These are phyloP conservation scores for Campylomormyrus numenius DNA, from an alignment of 2,113 vertebrate genomes.

Conservation along the genomic window DNA sequence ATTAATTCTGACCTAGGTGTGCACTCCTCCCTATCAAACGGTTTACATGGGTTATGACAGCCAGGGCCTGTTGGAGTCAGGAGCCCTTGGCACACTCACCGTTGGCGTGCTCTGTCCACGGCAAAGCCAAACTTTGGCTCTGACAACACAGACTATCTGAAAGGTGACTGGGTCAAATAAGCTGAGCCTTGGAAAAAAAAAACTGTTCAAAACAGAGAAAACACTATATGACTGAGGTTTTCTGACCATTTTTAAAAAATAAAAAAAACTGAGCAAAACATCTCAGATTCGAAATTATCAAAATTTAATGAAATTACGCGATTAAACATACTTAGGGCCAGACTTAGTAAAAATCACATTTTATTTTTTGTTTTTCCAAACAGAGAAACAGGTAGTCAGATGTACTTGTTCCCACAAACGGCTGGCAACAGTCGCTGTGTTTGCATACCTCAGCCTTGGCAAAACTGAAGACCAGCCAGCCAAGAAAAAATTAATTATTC, in stretches of 20 bases:
- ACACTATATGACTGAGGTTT: not conserved
- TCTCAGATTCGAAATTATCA: not conserved
- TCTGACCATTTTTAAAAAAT: not conserved
- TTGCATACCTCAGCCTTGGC: not conserved
- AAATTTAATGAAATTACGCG: not conserved
- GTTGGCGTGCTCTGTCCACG: not conserved
- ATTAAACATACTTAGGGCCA: not conserved
- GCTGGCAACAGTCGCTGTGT: not conserved
- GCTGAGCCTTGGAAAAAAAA: not conserved
- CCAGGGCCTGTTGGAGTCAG: not conserved
- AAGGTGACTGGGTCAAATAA: not conserved
- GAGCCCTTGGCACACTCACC: not conserved
- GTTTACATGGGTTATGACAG: not conserved
- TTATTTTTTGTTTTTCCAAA: not conserved
- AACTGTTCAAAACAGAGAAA: not conserved
- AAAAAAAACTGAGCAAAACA: not conserved
- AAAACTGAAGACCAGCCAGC: not conserved
- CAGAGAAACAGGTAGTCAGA: not conserved
- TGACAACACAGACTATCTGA: not conserved
- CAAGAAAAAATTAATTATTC: not conserved
- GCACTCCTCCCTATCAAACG: not conserved
- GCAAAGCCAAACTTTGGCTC: not conserved
- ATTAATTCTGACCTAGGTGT: not conserved
- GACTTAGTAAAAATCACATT: not conserved
- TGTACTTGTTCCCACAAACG: not conserved